A percentile compares a stretch with the other conserved stretches of the same genome.
Conservation (phyloP, 2,797 vertebrate genomes). For the Hypotaenidia philippensis region DNA sequence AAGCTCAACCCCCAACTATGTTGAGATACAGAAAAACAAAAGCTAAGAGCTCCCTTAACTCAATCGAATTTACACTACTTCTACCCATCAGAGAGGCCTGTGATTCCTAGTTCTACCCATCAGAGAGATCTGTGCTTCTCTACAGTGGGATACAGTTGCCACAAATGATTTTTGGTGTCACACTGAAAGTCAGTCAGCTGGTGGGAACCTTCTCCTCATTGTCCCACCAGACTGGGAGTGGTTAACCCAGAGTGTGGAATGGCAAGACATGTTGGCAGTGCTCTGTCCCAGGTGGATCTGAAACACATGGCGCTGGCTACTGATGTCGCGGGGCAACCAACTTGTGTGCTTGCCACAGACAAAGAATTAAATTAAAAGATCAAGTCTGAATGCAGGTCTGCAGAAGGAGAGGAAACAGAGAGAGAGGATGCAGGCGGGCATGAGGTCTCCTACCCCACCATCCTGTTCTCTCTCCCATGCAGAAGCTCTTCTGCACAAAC, state of each 20-base stretch:
- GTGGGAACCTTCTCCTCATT: not conserved
- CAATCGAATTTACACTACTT: not conserved
- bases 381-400: not conserved
- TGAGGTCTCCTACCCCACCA: not conserved
- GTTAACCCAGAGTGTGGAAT: not conserved
- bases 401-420: not conserved
- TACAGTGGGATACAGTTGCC: not conserved
- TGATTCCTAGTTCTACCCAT: not conserved
- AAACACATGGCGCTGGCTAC: rapidly evolving
- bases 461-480: not conserved
- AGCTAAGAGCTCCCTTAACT: not conserved
- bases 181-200: not conserved
- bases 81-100: not conserved
- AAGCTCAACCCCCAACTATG: not conserved
- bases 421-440: not conserved
- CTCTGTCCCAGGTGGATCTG: not conserved
- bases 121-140: not conserved
- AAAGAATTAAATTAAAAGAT: not conserved
- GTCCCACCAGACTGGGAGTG: not conserved
- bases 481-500: not conserved
- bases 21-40: not conserved
- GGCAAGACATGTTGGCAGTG: rapidly evolving
- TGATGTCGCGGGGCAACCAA: rapidly evolving
- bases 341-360: not conserved
- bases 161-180: not conserved